These are phyloP conservation scores for Montipora cactus DNA, from an alignment of 64 coral and sea anemone species.

Conservation along the genomic window DNA sequence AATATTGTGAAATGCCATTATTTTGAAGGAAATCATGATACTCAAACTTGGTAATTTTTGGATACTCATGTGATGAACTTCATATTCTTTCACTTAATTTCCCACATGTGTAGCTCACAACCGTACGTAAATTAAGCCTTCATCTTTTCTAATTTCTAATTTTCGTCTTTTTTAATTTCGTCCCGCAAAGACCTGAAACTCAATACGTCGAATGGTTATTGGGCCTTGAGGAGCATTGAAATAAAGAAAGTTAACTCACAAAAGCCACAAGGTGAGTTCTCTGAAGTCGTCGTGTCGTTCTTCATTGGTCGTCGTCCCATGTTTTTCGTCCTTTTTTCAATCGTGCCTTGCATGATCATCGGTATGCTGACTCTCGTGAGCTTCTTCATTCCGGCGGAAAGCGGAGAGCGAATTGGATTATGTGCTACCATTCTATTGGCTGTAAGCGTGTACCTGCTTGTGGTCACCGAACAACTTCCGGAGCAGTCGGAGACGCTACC, in stretches of 20 bases:
- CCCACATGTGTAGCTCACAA: background rate
- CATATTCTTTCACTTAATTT: too few species aligned
- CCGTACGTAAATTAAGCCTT: background rate
- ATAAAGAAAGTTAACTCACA: background rate
- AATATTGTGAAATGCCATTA: too few species aligned
- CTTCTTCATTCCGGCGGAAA: slow-evolving; percentile 6
- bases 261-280: background rate
- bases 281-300: background rate
- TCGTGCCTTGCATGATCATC: background rate
- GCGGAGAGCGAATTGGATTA: too few species aligned
- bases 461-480: too few species aligned
- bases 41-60: too few species aligned
- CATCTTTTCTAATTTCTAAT: too few species aligned
- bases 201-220: slow-evolving; percentile 12
- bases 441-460: too few species aligned
- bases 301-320: slow-evolving; percentile 1
- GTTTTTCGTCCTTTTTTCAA: slow-evolving; percentile 4
- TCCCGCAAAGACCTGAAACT: background rate
- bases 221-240: background rate
- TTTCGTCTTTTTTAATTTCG: background rate
- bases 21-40: too few species aligned
- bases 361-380: slow-evolving; percentile 12
- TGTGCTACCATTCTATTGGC: too few species aligned
- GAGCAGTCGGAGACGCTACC: too few species aligned
- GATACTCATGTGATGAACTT: too few species aligned